Base-by-base conservation (phyloP, 2,113 vertebrate species). In the Pterocles orientalis region DNA sequence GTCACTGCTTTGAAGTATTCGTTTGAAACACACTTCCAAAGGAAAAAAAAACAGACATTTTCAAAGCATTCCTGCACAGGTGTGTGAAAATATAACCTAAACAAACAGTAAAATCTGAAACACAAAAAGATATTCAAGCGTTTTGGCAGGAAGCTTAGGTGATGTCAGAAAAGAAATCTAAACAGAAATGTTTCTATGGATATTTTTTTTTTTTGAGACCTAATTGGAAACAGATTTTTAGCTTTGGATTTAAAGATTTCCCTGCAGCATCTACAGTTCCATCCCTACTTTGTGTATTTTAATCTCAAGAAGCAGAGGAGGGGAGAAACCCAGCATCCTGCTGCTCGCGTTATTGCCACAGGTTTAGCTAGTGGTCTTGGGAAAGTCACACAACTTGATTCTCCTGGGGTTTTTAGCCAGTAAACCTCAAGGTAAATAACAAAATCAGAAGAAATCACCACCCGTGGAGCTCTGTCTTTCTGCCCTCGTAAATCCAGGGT, bases 141-240 rank as follows among this genome's bases (percentile, higher is more conserved):
- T 73, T 72, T 78, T 88, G 94, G 88, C 86, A 92, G 68, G 28
- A 58, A 86, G 92, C 29, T 92, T 20, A n/a, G 43, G 48, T 82
- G 89, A 60, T 39, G 83, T 94, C 86, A 93, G 72, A 70, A 95
- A 95, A 94, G 83, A 86, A 91, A 89, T 45, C 77, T 84, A 94
- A 97, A 94, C 95, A 95, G 88, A 66, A 91, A 91, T 82, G 88
- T 94, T 97, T 94, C 91, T 92, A 92, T 73, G 88, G 92, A 93
- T 43, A 58, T 28, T 29, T 15, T 61, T 48, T 66, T 24, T 70
- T 41, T 36, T 17, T 4, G 1, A 54, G 18, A 28, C 8, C 2
- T 94, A 83, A 92, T 64, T 71, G 9, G 65, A 78, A 94, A 33
- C 92, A 96, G 64, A 50, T 72, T 94, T 69, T 93, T 58, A 51